Base-by-base conservation (phyloP, 2,888 invertebrate genomes). In the Actias luna region DNA sequence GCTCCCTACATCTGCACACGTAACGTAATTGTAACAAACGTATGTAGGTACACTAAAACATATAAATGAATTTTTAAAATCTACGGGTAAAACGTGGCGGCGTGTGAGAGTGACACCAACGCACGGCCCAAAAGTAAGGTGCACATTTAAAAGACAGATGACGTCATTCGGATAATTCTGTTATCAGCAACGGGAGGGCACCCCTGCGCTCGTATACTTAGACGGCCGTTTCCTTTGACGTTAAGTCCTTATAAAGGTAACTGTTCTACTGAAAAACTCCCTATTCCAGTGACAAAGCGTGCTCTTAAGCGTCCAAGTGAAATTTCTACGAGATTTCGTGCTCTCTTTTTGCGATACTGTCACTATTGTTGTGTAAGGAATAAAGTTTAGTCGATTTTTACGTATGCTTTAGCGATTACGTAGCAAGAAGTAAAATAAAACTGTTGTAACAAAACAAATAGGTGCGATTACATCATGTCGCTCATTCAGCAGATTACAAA, bases 71-170 rank as follows among this genome's bases (percentile, higher is more conserved):
- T 75, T 67, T 72, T 76, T 69, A 73, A 75, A 66, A 65, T 65
- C 55, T 46, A 61, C 55, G 14, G 64, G 62, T 61, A 63, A 62
- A 67, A 68, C 58, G 58, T 62, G 67, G 61, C 66, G 42, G 39
- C 55, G 27, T 57, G 42, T 39, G 60, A 61, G 66, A 75, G 76
- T 73, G 74, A 74, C 75, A 78, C 71, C 72, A 69, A 73, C 74
- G 75, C 75, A 76, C 72, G 70, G 72, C 76, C 77, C 82, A 79
- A 90, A 91, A 87, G 87, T 88, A 92, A 92, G 88, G 91, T 89
- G 88, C 89, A 92, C 92, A 92, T 94, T 94, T 93, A 94, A 93
- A 94, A 94, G 94, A 94, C 89, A 93, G 93, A 94, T 94, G 91
- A 93, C 88, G 89, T 93, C 90, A 93, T 94, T 94, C 89, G 93